phyloP scores from a whole-genome alignment of 2,797 vertebrate genomes.

The Thripadectes ignobilis region DNA sequence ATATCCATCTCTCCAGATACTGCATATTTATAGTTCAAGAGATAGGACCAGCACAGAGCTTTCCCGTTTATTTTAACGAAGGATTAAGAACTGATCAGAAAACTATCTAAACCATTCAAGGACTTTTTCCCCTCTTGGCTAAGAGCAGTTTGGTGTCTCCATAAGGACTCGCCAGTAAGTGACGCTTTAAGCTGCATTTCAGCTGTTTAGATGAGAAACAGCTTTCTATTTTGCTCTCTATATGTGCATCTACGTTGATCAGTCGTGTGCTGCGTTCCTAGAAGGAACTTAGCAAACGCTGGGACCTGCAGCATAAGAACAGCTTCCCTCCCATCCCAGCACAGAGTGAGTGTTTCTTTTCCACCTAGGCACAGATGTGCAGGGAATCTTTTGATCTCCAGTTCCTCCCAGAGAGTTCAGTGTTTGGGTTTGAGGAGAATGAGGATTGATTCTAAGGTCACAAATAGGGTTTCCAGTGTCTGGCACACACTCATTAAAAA shows the following conservation, averaged over 20 bases:
- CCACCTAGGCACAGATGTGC: constrained; percentile 44
- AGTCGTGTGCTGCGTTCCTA: constrained; percentile 38
- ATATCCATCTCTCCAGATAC: constrained; percentile 45
- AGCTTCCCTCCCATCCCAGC: not conserved
- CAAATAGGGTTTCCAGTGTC: not conserved
- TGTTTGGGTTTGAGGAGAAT: not conserved
- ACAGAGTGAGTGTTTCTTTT: not conserved
- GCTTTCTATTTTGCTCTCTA: constrained; percentile 35
- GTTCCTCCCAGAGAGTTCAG: not conserved
- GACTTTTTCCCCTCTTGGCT: constrained; percentile 26
- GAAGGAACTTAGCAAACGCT: not conserved
- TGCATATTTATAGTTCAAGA: constrained; percentile 50
- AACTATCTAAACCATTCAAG: constrained; percentile 52
- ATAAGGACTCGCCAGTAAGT: constrained; percentile 41
- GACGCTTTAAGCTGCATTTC: constrained; percentile 42
- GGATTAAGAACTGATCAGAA: constrained; percentile 55
- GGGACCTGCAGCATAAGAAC: not conserved
- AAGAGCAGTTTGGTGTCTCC: constrained; percentile 45
- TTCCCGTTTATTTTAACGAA: constrained; percentile 51
- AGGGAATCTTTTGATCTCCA: constrained; percentile 45
- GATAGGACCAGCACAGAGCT: constrained; percentile 12
- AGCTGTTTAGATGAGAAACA: constrained; percentile 59
- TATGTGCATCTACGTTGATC: not conserved
- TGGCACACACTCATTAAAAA: not conserved
- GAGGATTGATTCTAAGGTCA: not conserved